Conservation (phyloP, 2,888 invertebrate genomes). For the Norana najaformis region DNA sequence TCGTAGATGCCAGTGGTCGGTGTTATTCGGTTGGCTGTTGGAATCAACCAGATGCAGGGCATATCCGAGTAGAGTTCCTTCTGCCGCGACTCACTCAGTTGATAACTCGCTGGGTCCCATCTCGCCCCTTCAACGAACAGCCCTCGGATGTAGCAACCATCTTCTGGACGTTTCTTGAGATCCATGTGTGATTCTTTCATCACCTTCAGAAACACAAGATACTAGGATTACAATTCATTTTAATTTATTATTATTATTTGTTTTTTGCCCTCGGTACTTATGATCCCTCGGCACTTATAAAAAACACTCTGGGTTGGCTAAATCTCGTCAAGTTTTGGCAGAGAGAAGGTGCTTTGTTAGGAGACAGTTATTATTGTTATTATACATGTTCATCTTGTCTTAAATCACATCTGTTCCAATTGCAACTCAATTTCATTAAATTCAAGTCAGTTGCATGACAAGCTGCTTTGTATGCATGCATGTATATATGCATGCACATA, state of each 20-base stretch:
- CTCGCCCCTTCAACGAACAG: conserved; percentile 60
- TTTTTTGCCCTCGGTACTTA: too few species aligned
- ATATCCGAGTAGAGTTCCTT: conserved; percentile 68
- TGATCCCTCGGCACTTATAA: too few species aligned
- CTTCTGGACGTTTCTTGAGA: conserved; percentile 54
- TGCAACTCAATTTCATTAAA: background rate
- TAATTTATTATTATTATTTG: too few species aligned
- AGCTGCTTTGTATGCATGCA: background rate
- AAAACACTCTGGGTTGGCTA: too few species aligned
- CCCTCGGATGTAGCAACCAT: conserved; percentile 63
- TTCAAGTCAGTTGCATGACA: background rate
- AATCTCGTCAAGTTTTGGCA: too few species aligned
- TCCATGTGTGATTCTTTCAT: conserved; percentile 51
- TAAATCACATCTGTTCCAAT: too few species aligned
- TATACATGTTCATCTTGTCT: too few species aligned
- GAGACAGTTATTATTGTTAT: too few species aligned
- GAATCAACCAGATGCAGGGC: conserved; percentile 74
- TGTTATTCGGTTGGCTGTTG: conserved; percentile 70
- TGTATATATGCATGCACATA: too few species aligned
- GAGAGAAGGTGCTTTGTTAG: too few species aligned
- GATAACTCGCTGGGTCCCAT: conserved; percentile 54
- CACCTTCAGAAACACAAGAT: conserved; percentile 53
- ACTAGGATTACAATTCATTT: background rate
- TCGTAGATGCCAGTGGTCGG: conserved; percentile 65
- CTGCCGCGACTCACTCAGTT: conserved; percentile 59